Evolutionary conservation across 1,140 invertebrate species (phyloP), one percentile per base, ranked within the genome.

Genomic region (Gonatopus flavifemur): DNA sequence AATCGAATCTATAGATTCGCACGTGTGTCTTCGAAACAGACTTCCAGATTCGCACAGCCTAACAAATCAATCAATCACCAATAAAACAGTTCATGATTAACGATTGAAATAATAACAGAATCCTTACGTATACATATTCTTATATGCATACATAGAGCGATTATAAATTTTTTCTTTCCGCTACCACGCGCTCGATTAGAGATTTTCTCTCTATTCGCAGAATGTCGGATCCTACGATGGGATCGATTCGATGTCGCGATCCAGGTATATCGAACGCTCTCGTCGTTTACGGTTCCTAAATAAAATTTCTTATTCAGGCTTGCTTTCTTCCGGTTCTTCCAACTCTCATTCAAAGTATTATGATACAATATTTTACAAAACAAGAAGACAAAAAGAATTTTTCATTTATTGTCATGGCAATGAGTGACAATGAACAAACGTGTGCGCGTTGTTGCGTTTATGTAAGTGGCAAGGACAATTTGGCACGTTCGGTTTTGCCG

Each of bases 361-460:
- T 68, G 58, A 68, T 74, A 76, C 71, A 77, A 59, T 75, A 77
- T 72, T 71, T 65, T 74, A 76, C 72, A 76, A 47, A 69, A 70
- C 48, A 67, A 70, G 69, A 68, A 64, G 48, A 70, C 48, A 67
- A 70, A 69, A 68, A 64, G 48, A 64, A 67, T 57, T 36, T 57
- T n/a, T n/a, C n/a, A n/a, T n/a, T 75, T 76, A 76, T 76, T 74
- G 74, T 76, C 70, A 74, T 75, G 74, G 71, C 70, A 77, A 76
- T 65, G 60, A 55, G 53, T 65, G 67, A 46, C 64, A 59, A 69
- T 54, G n/a, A n/a, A n/a, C n/a, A n/a, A n/a, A n/a, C n/a, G 59
- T 33, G 33, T 58, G 47, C 35, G 49, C 61, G 53, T 31, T 44
- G 38, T 62, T 49, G 42, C 41, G 45, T 58, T 13, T 13, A 28